Evolutionary conservation across 2,113 vertebrate species (phyloP).

Genomic region (Burhinus bistriatus): DNA sequence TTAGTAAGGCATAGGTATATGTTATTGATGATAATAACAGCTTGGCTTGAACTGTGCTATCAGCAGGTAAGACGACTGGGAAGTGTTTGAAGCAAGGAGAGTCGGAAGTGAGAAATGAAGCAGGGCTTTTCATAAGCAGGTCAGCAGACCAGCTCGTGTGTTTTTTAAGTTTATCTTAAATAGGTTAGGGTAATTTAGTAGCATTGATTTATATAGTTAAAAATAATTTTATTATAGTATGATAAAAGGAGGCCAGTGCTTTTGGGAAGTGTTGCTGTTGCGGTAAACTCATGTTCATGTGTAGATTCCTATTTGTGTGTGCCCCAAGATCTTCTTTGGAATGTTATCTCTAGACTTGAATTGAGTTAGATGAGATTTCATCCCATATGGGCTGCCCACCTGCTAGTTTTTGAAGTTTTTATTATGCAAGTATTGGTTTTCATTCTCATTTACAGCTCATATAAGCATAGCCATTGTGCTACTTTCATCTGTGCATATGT

Average conservation of each 20-base stretch:
- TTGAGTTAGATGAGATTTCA: neutral
- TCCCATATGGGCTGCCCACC: neutral
- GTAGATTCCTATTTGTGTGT: neutral
- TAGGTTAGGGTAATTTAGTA: neutral
- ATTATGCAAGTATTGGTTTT: neutral
- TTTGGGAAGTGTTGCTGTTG: neutral
- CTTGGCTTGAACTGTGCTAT: neutral
- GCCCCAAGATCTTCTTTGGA: neutral
- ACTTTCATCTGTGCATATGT: neutral
- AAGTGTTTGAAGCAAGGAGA: neutral
- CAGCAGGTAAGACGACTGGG: neutral
- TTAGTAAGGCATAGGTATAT: neutral
- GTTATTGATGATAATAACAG: neutral
- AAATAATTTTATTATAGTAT: neutral
- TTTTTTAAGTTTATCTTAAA: neutral
- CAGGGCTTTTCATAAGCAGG: neutral
- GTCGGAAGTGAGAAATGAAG: neutral
- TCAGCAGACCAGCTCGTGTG: neutral
- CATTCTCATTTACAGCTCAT: neutral
- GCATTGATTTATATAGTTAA: neutral
- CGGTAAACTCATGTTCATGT: neutral
- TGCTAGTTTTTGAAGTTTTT: constrained; percentile 15
- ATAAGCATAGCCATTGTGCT: neutral
- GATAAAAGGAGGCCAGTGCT: neutral
- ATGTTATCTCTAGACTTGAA: neutral